phyloP scores from a whole-genome alignment of 2,888 invertebrate genomes.

The Epirrita christyi region DNA sequence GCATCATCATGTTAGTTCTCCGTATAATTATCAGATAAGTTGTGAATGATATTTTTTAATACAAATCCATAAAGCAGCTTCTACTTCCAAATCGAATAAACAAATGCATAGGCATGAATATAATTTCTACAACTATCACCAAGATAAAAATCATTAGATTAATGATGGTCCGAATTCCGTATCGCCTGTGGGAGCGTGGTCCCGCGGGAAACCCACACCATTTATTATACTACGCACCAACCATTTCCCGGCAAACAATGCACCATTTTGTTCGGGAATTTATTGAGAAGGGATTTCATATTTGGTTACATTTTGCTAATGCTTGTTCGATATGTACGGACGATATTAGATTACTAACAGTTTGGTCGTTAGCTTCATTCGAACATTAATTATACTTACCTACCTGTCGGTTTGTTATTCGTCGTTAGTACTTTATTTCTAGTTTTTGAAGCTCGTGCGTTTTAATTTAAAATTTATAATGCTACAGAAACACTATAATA shows the following conservation, averaged over 20 bases:
- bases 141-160: slow-evolving; percentile 52
- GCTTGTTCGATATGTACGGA: neutral
- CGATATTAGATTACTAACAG: too few relatives aligned
- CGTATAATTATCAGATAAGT: too few relatives aligned
- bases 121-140: slow-evolving; percentile 1
- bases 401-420: too few relatives aligned
- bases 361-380: neutral
- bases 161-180: slow-evolving; percentile 55
- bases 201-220: slow-evolving; percentile 58
- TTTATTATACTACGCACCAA: slow-evolving; percentile 54
- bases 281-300: slow-evolving; percentile 22
- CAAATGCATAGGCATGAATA: neutral
- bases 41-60: too few relatives aligned
- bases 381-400: neutral
- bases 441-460: too few relatives aligned
- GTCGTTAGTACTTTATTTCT: too few relatives aligned
- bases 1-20: too few relatives aligned
- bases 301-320: neutral
- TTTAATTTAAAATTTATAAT: slow-evolving; percentile 52
- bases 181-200: slow-evolving; percentile 15
- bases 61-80: too few relatives aligned
- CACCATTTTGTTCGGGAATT: slow-evolving; percentile 29
- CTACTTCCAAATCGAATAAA: neutral
- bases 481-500: slow-evolving; percentile 53
- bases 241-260: slow-evolving; percentile 34